A percentile compares a stretch with the other conserved stretches of the same genome.
phyloP scores from a whole-genome alignment of 2,888 invertebrate species.

The Seladonia tumulorum region DNA sequence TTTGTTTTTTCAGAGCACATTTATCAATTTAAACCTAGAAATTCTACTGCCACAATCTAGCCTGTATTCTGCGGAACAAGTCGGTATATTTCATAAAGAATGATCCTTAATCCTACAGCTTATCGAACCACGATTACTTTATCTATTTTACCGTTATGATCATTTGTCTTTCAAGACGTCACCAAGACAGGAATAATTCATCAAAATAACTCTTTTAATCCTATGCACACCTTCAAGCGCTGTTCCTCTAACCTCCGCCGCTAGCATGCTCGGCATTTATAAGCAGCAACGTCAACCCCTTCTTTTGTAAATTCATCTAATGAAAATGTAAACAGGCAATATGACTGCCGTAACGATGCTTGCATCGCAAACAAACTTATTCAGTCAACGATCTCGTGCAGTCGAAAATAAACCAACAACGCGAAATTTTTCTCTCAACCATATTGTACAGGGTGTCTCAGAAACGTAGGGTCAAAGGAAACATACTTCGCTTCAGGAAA shows the following conservation, averaged over 20 bases:
- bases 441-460: neutral
- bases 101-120: neutral
- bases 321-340: neutral
- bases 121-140: neutral
- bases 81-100: neutral
- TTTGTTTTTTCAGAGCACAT: no score
- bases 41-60: neutral
- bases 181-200: neutral
- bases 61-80: neutral
- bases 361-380: neutral
- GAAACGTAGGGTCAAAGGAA: neutral
- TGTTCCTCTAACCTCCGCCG: no score
- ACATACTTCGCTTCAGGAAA: no score
- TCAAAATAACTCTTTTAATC: constrained; percentile 1
- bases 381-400: neutral
- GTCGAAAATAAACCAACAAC: neutral
- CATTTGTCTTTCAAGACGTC: neutral
- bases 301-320: neutral
- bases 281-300: neutral
- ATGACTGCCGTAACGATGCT: neutral
- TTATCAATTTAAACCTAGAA: neutral
- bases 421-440: neutral
- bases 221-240: neutral
- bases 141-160: neutral
- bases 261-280: neutral